Evolutionary conservation across 2,888 invertebrate species (phyloP), one percentile per base, ranked within the genome.

Genomic region (Synanthedon myopaeformis): DNA sequence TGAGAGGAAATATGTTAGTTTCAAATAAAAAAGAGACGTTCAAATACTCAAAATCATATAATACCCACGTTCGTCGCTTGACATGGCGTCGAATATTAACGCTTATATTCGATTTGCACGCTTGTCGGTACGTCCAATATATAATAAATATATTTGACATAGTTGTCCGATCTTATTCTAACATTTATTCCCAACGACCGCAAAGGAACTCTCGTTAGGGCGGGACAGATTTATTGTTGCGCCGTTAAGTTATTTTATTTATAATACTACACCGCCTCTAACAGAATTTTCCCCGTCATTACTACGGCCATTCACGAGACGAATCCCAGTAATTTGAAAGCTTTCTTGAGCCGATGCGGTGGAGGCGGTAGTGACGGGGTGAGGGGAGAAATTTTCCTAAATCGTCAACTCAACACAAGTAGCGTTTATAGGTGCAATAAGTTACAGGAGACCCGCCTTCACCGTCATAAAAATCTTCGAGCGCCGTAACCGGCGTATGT

Each of bases 361-460:
- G 45, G 62, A 61, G 63, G 63, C 63, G 62, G 63, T 61, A 35
- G 35, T 35, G 61, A 62, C 65, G 62, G 60, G 61, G 60, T 59
- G 57, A 61, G 64, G 60, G 60, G 57, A 61, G 64, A 71, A 76
- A 74, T 77, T 82, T 80, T 74, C 80, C 79, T 73, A 79, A 82
- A 82, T 79, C 77, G 76, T 74, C 79, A 79, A 77, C 73, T 79
- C 71, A 68, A 72, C 74, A 73, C 72, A 73, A 74, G 70, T 70
- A 71, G 67, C 61, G 69, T 84, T 85, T 86, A 83, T 82, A 74
- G 79, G 62, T 65, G 76, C 76, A 70, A 80, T 87, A 85, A 83
- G 80, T 72, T 75, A 68, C 78, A 77, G 73, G 70, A 75, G 35
- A 45, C 45, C 45, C 28, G 17, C 28, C 50, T 50, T 50, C n/a